These are phyloP conservation scores for Merluccius polli DNA, from an alignment of 2,797 vertebrate genomes.

Conservation along the genomic window DNA sequence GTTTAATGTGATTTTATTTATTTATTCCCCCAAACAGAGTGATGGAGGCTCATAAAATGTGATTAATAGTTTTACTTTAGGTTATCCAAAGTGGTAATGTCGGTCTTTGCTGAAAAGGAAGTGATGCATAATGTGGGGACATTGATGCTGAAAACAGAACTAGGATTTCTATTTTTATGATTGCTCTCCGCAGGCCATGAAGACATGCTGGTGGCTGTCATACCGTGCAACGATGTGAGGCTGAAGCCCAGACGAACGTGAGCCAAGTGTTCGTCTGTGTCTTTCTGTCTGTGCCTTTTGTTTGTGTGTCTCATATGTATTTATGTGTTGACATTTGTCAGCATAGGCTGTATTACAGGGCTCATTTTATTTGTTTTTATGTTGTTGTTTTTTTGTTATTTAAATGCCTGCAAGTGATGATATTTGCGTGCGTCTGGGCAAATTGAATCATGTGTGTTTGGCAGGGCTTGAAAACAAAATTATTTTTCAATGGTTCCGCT, in stretches of 20 bases:
- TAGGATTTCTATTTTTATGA: background rate
- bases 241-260: conserved; percentile 86
- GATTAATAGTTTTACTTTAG: background rate
- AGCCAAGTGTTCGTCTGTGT: conserved; percentile 44
- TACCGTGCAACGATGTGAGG: conserved; percentile 84
- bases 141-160: background rate
- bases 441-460: background rate
- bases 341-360: background rate
- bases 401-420: background rate
- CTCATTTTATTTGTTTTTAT: background rate
- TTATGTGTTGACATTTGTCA: background rate
- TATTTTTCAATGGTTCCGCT: no score
- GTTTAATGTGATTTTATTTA: no score
- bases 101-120: background rate
- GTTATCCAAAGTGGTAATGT: no score
- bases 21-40: no score
- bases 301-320: background rate
- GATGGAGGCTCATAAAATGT: no score
- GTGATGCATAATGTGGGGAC: background rate
- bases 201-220: conserved; percentile 85
- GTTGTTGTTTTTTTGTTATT: background rate
- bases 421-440: background rate
- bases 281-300: background rate
- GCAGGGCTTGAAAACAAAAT: no score
- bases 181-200: conserved; percentile 70